Base-by-base conservation (phyloP, 2,113 vertebrate species). In the Syrrhaptes paradoxus region DNA sequence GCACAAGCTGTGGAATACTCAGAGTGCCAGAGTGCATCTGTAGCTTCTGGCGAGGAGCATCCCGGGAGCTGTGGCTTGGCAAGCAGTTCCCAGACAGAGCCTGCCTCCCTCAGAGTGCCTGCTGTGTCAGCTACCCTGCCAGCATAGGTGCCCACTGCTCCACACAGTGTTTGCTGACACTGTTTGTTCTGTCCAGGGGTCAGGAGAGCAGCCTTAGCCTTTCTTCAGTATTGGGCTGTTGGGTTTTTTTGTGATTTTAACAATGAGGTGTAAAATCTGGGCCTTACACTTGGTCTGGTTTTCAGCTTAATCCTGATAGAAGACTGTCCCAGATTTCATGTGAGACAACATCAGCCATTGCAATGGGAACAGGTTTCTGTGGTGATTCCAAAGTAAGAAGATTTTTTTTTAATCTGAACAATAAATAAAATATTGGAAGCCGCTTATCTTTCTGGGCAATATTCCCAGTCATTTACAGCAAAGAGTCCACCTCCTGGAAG, bases 31-130 rank as follows among this genome's bases (percentile, higher is more conserved):
- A 8, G 9, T 73, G 48, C 12, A 3, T 36, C 65, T 20, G 8
- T 26, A 3, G 12, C 18, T 1, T 0, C 55, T 26, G 36, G 13
- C 2, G 2, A 43, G 51, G 46, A 52, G 43, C 26, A 34, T 21
- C 7, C 18, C 5, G 6, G 6, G 28, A 10, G 13, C 24, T 59
- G 45, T 10, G 0, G 0, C 45, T 4, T 7, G 36, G 13, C 0
- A 1, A 75, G 36, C 20, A 9, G 13, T 9, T 55, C 38, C 32
- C 45, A 45, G 32, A 11, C 32, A 8, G 11, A 9, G 8, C 9
- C 16, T 41, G 7, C 14, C 4, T 52, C 18, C 21, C 28, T 29
- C 36, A 6, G 13, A 4, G 0, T 24, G 16, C 22, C 71, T 26
- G 7, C 11, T 1, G 0, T 25, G 49, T 52, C 38, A 17, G 10